phyloP scores from a whole-genome alignment of 1,140 invertebrate genomes.

The Macrobrachium nipponense region DNA sequence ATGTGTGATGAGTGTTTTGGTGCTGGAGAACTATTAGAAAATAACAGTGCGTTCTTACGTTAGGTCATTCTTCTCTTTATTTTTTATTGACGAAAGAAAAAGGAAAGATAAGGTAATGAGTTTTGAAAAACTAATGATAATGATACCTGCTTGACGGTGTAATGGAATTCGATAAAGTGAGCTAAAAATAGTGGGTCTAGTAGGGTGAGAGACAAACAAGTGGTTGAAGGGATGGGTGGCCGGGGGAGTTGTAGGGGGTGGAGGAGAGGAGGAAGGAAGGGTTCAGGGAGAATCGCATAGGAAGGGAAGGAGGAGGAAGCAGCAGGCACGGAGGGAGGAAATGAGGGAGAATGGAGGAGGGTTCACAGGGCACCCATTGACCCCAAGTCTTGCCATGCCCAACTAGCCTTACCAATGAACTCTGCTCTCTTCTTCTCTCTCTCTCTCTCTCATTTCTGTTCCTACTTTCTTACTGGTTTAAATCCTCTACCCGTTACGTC shows the following conservation, averaged over 20 bases:
- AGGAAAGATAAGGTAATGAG: not conserved
- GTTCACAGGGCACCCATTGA: not conserved
- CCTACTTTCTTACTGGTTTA: not conserved
- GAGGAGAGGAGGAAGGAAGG: not conserved
- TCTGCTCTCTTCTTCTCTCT: slow-evolving; percentile 34
- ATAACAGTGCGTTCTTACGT: too few species aligned
- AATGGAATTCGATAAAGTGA: slow-evolving; percentile 59
- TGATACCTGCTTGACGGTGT: slow-evolving; percentile 20
- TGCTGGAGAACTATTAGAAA: too few species aligned
- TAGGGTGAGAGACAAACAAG: slow-evolving; percentile 18
- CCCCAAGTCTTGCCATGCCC: too few species aligned
- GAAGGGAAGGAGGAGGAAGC: not conserved
- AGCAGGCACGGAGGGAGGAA: not conserved
- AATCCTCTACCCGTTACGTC: not conserved
- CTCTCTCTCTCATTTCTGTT: slow-evolving; percentile 24
- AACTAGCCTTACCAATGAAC: too few species aligned
- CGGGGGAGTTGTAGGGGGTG: not conserved
- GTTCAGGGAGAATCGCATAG: not conserved
- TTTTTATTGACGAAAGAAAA: not conserved
- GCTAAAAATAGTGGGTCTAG: slow-evolving; percentile 47
- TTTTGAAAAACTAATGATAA: not conserved
- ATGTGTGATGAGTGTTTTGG: too few species aligned
- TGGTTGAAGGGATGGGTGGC: slow-evolving; percentile 6
- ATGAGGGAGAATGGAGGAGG: not conserved
- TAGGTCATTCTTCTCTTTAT: too few species aligned